Conservation (phyloP, 1,140 invertebrate genomes). For the Trissolcus basalis region DNA sequence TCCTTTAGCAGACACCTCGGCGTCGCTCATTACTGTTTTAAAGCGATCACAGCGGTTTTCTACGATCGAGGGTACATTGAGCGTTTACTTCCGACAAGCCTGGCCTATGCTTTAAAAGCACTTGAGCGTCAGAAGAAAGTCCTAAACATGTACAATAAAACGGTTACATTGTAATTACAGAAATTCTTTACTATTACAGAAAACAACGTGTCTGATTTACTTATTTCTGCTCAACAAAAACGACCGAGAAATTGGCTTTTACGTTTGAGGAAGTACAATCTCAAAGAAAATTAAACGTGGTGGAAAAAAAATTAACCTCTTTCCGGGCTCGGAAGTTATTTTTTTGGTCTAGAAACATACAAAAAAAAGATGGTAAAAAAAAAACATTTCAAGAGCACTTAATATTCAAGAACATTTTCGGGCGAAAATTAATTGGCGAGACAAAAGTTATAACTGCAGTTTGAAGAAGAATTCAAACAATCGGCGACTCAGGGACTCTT, state of each 20-base stretch:
- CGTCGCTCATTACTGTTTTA: slow-evolving; percentile 48
- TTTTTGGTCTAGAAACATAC: no score
- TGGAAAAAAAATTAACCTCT: no score
- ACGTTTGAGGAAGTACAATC: slow-evolving; percentile 2
- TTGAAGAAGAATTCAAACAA: no score
- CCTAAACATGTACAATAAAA: slow-evolving; percentile 54
- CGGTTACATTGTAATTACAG: slow-evolving; percentile 51
- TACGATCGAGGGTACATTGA: slow-evolving; percentile 52
- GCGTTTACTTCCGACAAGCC: slow-evolving; percentile 53
- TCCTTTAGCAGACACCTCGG: slow-evolving; percentile 37
- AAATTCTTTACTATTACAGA: slow-evolving; percentile 32
- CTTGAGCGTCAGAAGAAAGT: slow-evolving; percentile 49
- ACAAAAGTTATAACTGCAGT: no score
- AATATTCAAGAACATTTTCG: no score
- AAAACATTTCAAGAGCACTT: no score
- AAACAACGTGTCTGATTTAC: slow-evolving; percentile 45
- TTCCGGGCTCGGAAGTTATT: no score
- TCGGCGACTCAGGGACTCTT: background rate
- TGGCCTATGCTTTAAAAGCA: slow-evolving; percentile 42
- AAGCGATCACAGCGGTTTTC: slow-evolving; percentile 51
- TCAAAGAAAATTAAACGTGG: no score
- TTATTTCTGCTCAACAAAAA: slow-evolving; percentile 26
- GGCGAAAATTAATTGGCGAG: no score
- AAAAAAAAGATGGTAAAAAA: no score
- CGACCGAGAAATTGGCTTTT: slow-evolving; percentile 2